Base-by-base conservation (phyloP, 2,888 invertebrate species). In the Acanthoscelides obtectus region DNA sequence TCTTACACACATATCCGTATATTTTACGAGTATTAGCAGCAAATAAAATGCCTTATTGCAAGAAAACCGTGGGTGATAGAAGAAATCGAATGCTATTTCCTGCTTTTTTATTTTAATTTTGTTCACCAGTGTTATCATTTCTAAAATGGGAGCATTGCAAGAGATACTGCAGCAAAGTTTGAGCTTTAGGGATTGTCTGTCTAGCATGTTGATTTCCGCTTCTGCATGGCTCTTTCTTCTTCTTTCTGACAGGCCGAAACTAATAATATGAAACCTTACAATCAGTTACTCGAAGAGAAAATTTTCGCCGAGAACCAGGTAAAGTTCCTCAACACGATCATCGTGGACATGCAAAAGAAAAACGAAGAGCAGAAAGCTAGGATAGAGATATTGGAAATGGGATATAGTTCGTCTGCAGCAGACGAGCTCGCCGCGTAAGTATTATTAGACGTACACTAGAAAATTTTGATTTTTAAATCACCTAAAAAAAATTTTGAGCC, bases 311-410 rank as follows among this genome's bases (percentile, higher is more conserved):
- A 92, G 76, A 89, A 90, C 12, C 93, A 95, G 86, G 92, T 96
- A 71, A 93, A 93, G 79, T 98, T 99, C 87, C 88, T 99, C 27
- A 98, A 99, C 87, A 95, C 97, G 8, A 97, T 99, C 78, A 98
- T 99, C 79, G 96, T 96, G 25, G 98, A 98, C 82, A 94, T 98
- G 92, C 96, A 97, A 85, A 90, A 90, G 77, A 98, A 98, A 85
- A 97, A 96, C 83, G 94, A 96, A 81, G 92, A 93, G 78, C 88
- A 97, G 1, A 88, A 91, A 82, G 90, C 92, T 69, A 89, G 94
- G 79, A 90, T 97, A 67, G 92, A 95, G 79, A 92, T 93, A 63
- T 88, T 96, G 68, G 94, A 95, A 84, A 83, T 84, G 87, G 90
- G 87, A 86, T 92, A 87, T 77, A 89, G 80, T 75, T 80, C 84